A percentile compares a stretch with the other conserved stretches of the same genome.
These are phyloP conservation scores for Zaprionus obscuricornis DNA, from an alignment of 2,888 invertebrate genomes.

Conservation along the genomic window DNA sequence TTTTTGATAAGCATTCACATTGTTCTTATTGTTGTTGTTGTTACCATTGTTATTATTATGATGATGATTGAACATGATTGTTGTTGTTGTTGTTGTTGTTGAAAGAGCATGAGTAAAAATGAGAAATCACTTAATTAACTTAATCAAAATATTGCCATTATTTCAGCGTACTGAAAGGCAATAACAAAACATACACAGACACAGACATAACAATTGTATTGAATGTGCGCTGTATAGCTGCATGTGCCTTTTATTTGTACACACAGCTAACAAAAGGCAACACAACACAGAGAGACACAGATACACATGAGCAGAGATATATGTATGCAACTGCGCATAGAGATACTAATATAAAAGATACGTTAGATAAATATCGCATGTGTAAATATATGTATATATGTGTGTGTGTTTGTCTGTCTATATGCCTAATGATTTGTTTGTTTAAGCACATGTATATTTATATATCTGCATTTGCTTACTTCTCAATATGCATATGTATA, in stretches of 20 bases:
- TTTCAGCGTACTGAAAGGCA: constrained; percentile 46
- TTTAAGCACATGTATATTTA: constrained; percentile 33
- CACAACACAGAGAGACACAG: background rate
- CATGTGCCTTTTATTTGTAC: constrained; percentile 54
- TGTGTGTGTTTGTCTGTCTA: background rate
- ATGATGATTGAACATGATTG: too few relatives aligned
- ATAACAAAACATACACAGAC: background rate
- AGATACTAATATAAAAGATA: constrained; percentile 36
- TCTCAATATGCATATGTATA: too few relatives aligned
- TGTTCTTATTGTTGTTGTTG: constrained; percentile 31
- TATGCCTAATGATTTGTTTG: constrained; percentile 53
- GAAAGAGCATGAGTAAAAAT: constrained; percentile 18
- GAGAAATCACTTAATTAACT: constrained; percentile 75
- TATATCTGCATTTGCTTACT: background rate
- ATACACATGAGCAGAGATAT: background rate
- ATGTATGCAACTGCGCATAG: background rate
- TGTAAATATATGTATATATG: constrained; percentile 40
- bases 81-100: constrained; percentile 1
- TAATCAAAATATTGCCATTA: constrained; percentile 77
- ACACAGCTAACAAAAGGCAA: constrained; percentile 5
- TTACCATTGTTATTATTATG: constrained; percentile 14
- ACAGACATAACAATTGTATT: constrained; percentile 19
- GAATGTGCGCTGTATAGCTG: constrained; percentile 15
- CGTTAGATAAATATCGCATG: constrained; percentile 48
- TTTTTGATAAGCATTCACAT: constrained; percentile 57